Evolutionary conservation across 2,888 invertebrate species (phyloP), one percentile per base, ranked within the genome.

Genomic region (Priocnemis perturbator): DNA sequence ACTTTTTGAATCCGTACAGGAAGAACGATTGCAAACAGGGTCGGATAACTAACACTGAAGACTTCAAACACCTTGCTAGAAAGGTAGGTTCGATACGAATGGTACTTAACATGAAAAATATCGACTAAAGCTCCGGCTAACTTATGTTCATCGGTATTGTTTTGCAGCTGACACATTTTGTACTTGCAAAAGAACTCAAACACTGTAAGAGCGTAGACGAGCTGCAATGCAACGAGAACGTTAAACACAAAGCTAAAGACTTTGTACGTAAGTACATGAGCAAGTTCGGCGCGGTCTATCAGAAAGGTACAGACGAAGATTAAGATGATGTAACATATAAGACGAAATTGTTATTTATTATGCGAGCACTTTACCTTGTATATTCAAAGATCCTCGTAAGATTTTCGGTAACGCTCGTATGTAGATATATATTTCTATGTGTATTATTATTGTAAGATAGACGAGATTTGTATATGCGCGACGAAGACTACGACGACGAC

Each of bases 261-360:
- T 98, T 97, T 89, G 96, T 98, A 65, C 94, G 93, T 85, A 98
- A 97, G 87, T 98, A 98, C 90, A 98, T 99, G 98, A 93, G 94
- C 23, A 97, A 97, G 89, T 98, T 96, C 89, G 97, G 97, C 0
- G 92, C 94, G 1, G 92, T 94, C 37, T 97, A 96, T 90, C 91
- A 91, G 74, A 91, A 94, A 76, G 92, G 93, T 48, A 92, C 92
- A 11, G 94, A 94, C 80, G 94, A 94, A 80, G 89, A 90, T 83
- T 89, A 85, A 37, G n/a, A 85, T 77, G 64, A 55, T 62, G 23
- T 76, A 74, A 73, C 59, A 73, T 72, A 71, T 78, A 71, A 78
- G 57, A 63, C 70, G 55, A 74, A 81, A 73, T 76, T 76, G 81
- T 81, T 80, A 80, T 80, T 80, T 80, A 80, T 80, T 80, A 69